These are phyloP conservation scores for Epirrhoe alternata DNA, from an alignment of 2,888 invertebrate species.

Conservation along the genomic window DNA sequence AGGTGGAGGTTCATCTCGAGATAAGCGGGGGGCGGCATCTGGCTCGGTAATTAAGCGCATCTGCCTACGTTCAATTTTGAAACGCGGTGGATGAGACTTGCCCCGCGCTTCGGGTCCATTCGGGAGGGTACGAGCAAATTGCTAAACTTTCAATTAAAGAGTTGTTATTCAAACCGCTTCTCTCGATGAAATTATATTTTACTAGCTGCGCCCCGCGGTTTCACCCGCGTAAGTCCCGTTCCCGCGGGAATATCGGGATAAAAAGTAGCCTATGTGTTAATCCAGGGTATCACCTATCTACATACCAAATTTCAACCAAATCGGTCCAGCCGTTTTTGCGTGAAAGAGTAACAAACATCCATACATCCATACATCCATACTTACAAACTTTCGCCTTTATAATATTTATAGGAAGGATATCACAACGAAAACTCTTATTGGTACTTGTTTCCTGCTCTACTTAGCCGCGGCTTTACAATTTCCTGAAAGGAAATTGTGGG, in stretches of 20 bases:
- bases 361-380: too few species aligned
- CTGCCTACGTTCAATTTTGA: conserved; percentile 85
- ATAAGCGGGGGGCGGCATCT: conserved; percentile 78
- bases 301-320: too few species aligned
- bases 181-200: conserved; percentile 80
- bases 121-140: conserved; percentile 83
- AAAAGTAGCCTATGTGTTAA: too few species aligned
- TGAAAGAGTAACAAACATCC: too few species aligned
- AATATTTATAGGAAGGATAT: too few species aligned
- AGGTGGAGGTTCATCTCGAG: conserved; percentile 77
- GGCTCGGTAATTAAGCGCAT: conserved; percentile 83
- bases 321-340: too few species aligned
- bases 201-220: too few species aligned
- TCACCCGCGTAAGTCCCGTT: too few species aligned
- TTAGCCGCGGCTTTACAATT: conserved; percentile 68
- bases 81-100: conserved; percentile 80
- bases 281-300: too few species aligned
- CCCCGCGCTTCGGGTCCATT: conserved; percentile 80
- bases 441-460: conserved; percentile 73
- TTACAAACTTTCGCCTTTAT: too few species aligned
- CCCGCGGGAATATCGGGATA: too few species aligned
- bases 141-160: conserved; percentile 86
- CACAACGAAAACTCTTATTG: conserved; percentile 72
- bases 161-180: conserved; percentile 83
- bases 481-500: conserved; percentile 61